Conservation (phyloP, 2,113 vertebrate genomes). For the Trochalopteron elliotii region DNA sequence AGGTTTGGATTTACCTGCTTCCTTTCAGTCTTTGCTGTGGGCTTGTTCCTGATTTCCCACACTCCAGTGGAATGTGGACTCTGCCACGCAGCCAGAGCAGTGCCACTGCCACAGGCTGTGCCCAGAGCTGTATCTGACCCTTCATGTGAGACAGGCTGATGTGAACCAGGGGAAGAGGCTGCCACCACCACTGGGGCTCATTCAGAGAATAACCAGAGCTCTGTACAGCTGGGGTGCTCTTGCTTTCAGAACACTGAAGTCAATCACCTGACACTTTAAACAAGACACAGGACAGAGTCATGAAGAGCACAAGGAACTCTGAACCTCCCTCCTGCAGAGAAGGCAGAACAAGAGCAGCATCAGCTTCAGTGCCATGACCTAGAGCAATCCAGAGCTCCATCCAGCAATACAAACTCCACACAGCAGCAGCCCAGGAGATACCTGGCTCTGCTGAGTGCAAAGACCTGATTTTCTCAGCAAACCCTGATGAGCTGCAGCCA, state of each 20-base stretch:
- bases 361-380: accelerated
- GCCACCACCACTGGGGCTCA: not conserved
- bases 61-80: not conserved
- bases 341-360: not conserved
- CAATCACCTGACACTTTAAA: not conserved
- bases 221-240: not conserved
- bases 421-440: not conserved
- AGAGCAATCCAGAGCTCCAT: not conserved
- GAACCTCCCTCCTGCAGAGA: too few species aligned
- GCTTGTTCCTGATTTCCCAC: not conserved
- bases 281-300: not conserved
- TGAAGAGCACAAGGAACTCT: not conserved
- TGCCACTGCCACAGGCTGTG: not conserved
- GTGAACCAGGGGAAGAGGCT: not conserved
- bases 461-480: not conserved
- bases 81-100: not conserved
- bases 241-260: not conserved
- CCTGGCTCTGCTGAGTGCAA: not conserved
- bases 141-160: not conserved
- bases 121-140: not conserved
- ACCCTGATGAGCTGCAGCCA: not conserved
- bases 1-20: not conserved
- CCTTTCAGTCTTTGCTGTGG: not conserved
- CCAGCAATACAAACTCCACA: accelerated
- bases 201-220: not conserved